Percentiles rank a stretch among this genome's conserved stretches.
Evolutionary conservation across 2,113 vertebrate species (phyloP).

Genomic region (Nycticryphes semicollaris): DNA sequence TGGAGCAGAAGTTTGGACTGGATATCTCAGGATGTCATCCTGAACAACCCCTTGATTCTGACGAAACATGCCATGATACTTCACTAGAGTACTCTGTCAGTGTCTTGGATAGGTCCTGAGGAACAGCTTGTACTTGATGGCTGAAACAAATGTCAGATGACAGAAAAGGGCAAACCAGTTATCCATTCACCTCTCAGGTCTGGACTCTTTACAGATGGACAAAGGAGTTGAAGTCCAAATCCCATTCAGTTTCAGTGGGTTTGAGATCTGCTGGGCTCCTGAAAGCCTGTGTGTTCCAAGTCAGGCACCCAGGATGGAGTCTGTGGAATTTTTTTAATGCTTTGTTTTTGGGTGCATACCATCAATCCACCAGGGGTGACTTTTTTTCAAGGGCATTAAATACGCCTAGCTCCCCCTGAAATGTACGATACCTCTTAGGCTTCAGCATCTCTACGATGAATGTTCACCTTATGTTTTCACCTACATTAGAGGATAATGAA

Average conservation of each 20-base stretch:
- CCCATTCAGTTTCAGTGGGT: background rate
- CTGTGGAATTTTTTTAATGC: background rate
- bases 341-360: background rate
- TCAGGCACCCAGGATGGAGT: background rate
- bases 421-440: background rate
- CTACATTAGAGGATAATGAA: background rate
- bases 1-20: background rate
- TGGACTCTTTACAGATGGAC: background rate
- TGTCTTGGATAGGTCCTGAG: background rate
- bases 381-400: background rate
- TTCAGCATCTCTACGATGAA: background rate
- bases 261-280: background rate
- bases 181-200: background rate
- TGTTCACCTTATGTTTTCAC: conserved; percentile 10
- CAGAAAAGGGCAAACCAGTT: background rate
- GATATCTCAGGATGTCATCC: background rate
- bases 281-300: background rate
- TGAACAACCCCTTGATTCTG: background rate
- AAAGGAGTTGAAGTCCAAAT: background rate
- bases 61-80: background rate
- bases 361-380: background rate
- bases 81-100: background rate
- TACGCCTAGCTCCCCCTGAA: background rate
- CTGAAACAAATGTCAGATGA: background rate
- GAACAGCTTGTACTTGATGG: background rate